Base-by-base conservation (phyloP, 2,797 vertebrate species). In the Luscinia luscinia region DNA sequence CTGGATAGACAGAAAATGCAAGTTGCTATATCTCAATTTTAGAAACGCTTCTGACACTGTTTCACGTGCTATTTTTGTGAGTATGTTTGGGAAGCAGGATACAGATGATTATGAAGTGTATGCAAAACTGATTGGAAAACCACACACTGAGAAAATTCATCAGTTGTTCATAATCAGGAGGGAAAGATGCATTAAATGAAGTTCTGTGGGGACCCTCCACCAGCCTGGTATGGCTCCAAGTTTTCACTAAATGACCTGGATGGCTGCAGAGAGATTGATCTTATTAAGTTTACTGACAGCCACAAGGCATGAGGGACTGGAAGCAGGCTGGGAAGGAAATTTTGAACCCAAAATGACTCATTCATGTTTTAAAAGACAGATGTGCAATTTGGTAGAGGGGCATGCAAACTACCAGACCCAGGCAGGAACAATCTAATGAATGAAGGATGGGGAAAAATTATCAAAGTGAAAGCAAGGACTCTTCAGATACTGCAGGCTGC, bases 121-220 rank as follows among this genome's bases (percentile, higher is more conserved):
- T 85, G 85, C 84, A 91, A 85, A 94, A 94, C 88, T 94, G 94
- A 95, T 90, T 95, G 77, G 90, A 82, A 94, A 96, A 91, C 74
- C 77, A 93, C 85, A 94, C 67, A 84, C 85, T 82, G 95, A 84
- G 88, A 93, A 86, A 94, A 95, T 58, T 76, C 80, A 92, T 82
- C 67, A 66, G 66, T 84, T 90, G 38, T 11, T 90, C 91, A 76
- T 88, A 88, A 91, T 86, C 85, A 93, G 66, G 81, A 91, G 83
- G 55, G 77, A 82, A 1, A 19, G 70, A 74, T 49, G 48, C 27
- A 87, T 72, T 79, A 91, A 90, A 66, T 2, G 2, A 67, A 82
- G 38, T 76, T 84, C 61, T 68, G 24, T 12, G 12, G 48, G 52
- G 62, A 40, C 23, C 6, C 28, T 84, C 41, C 41, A 55, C 9